Evolutionary conservation across 2,113 vertebrate species (phyloP), one percentile per base, ranked within the genome.

Genomic region (Brachionichthys hirsutus): DNA sequence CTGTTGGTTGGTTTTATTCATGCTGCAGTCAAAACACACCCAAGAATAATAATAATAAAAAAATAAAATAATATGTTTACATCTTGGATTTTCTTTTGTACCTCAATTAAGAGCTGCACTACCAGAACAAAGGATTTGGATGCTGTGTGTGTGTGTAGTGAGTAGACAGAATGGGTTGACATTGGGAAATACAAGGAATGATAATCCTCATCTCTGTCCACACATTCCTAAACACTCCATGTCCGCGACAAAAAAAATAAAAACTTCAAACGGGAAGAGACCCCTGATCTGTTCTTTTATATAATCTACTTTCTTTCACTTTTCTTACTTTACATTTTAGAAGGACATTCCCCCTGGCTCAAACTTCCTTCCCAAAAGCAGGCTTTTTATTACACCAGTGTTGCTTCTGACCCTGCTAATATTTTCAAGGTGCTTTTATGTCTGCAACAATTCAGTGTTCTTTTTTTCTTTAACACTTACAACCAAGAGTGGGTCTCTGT

Each of bases 261-360:
- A n/a, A 47, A 46, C 52, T 70, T 43, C 54, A 71, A 63, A 30
- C 45, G 48, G 44, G 45, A 63, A 57, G 54, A 60, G 16, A 44
- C 46, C 58, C 8, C 24, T 30, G 5, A 30, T 30, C 5, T 30
- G 24, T 30, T 30, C 24, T 30, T 30, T 30, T 8, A 30, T 30
- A 30, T 30, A 30, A 66, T 59, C 42, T 48, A 52, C 36, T 18
- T 69, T 69, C 52, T 20, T 19, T 62, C 13, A 3, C 12, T 75
- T 67, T 44, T 17, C 24, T 65, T 20, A 34, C 22, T 69, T 44
- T 71, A 20, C 58, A 60, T 64, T 61, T 51, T 73, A 77, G 38
- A 12, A 40, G 42, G 42, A 24, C 35, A 17, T 54, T 47, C 54
- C 18, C 16, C 63, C 58, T 35, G 45, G 63, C 67, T 70, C 24